These are phyloP conservation scores for Crotalus helleri DNA, from an alignment of 2,113 vertebrate genomes.

Conservation along the genomic window DNA sequence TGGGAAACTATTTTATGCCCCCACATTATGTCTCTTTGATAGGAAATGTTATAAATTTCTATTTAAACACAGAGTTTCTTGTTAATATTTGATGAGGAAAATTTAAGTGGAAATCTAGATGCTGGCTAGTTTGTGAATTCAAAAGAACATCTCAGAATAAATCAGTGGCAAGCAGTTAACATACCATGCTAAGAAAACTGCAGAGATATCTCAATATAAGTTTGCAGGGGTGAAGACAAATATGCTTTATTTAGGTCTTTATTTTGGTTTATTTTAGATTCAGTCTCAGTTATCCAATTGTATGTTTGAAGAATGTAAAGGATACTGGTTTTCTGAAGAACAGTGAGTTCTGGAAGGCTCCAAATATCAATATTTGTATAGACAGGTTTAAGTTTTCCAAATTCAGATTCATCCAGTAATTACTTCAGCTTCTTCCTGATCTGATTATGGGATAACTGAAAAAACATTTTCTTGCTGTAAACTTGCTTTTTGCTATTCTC, in stretches of 20 bases:
- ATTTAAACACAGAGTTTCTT: not conserved
- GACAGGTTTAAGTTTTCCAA: not conserved
- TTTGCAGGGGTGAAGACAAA: not conserved
- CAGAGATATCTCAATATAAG: not conserved
- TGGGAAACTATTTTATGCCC: not conserved
- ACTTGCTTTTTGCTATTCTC: not conserved
- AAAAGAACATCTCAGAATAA: not conserved
- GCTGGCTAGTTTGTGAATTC: not conserved
- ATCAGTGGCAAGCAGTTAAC: not conserved
- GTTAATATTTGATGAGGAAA: not conserved
- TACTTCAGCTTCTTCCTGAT: not conserved
- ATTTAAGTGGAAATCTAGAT: not conserved
- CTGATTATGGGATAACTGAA: not conserved
- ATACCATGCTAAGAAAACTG: not conserved
- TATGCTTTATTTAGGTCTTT: not conserved
- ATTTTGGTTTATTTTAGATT: not conserved
- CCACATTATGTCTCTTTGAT: not conserved
- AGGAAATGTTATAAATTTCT: not conserved
- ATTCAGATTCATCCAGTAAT: constrained; percentile 22
- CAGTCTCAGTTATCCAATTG: not conserved
- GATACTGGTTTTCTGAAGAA: not conserved
- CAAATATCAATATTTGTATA: not conserved
- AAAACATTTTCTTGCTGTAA: not conserved
- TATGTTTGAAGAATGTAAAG: not conserved
- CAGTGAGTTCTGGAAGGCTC: not conserved